Conservation (phyloP, 2,888 invertebrate species). For the Maniola hyperantus region DNA sequence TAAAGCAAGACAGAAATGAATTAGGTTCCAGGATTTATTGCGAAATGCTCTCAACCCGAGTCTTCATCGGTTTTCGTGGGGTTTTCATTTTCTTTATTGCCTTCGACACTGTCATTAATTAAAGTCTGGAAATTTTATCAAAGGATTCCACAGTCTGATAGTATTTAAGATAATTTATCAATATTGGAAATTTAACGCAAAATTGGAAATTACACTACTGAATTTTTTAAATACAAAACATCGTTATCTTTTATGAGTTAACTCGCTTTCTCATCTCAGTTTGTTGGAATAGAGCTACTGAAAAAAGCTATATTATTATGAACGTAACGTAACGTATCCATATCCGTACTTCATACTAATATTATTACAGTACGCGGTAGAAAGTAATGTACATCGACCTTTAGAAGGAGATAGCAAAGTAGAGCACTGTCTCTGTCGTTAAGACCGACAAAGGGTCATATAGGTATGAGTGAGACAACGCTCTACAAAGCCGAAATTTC, state of each 20-base stretch:
- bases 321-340: too few relatives aligned
- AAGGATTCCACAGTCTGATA: conserved; percentile 9
- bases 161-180: conserved; percentile 13
- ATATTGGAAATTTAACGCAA: not conserved
- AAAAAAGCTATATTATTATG: too few relatives aligned
- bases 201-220: not conserved
- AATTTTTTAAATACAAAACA: not conserved
- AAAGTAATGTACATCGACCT: too few relatives aligned
- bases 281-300: too few relatives aligned
- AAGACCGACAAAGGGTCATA: too few relatives aligned
- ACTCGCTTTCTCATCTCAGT: too few relatives aligned
- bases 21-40: conserved; percentile 75
- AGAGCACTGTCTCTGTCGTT: too few relatives aligned
- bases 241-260: not conserved
- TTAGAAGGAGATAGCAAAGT: too few relatives aligned
- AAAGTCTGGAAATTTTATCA: conserved; percentile 31
- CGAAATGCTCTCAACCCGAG: conserved; percentile 77
- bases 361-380: too few relatives aligned
- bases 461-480: too few relatives aligned
- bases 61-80: conserved; percentile 48
- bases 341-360: too few relatives aligned
- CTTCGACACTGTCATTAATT: conserved; percentile 43
- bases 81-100: conserved; percentile 58
- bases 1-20: conserved; percentile 51
- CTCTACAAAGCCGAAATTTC: too few relatives aligned